Evolutionary conservation across 2,888 invertebrate genomes (phyloP).

Genomic region (Philaethria dido): DNA sequence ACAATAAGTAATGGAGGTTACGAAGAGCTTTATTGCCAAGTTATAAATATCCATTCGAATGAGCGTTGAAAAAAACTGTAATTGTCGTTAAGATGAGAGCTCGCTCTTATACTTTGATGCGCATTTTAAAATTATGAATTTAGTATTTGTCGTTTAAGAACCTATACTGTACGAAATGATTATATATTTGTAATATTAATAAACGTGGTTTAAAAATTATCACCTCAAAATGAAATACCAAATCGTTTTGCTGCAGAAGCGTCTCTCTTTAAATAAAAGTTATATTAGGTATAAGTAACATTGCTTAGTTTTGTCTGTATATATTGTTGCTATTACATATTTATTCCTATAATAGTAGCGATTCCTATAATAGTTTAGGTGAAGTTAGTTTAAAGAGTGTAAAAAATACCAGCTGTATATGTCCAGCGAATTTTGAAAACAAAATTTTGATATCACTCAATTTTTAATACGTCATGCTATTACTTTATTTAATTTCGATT

Average conservation of each 20-base stretch:
- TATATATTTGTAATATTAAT: neutral
- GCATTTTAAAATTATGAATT: constrained; percentile 4
- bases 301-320: neutral
- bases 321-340: neutral
- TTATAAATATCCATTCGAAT: constrained; percentile 20
- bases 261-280: too few relatives aligned
- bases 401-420: neutral
- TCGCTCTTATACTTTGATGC: neutral
- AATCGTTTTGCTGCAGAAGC: too few relatives aligned
- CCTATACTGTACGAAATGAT: neutral
- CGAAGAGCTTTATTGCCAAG: constrained; percentile 29
- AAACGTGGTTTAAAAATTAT: too few relatives aligned
- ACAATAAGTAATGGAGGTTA: constrained; percentile 41
- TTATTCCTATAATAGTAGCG: neutral
- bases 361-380: too few relatives aligned
- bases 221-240: too few relatives aligned
- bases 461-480: too few relatives aligned
- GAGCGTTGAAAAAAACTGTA: constrained; percentile 22
- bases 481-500: too few relatives aligned
- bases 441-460: too few relatives aligned
- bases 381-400: neutral
- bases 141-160: neutral
- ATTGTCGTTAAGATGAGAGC: neutral
- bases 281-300: too few relatives aligned
- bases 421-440: neutral